phyloP scores from a whole-genome alignment of 2,888 invertebrate genomes.

The Allacma fusca region DNA sequence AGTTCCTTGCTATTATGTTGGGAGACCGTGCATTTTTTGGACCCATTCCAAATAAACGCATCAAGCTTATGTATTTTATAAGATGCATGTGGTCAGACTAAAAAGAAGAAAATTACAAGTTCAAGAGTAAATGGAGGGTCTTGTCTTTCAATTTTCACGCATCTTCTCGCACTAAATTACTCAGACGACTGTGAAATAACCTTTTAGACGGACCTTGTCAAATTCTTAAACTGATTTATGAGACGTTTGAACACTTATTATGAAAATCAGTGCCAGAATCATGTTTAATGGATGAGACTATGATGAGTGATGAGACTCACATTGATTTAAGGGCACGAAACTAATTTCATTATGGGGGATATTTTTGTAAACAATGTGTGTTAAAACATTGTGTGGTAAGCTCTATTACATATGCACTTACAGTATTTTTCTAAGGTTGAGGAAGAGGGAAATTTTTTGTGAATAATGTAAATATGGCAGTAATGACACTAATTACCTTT shows the following conservation, averaged over 20 bases:
- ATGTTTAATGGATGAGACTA: not conserved
- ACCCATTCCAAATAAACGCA: not conserved
- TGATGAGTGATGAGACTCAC: not conserved
- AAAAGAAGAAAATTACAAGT: not conserved
- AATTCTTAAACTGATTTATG: slow-evolving; percentile 6
- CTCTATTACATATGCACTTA: too few species aligned
- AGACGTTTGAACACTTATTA: not conserved
- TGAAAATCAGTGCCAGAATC: not conserved
- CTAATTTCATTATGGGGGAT: too few species aligned
- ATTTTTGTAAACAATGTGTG: too few species aligned
- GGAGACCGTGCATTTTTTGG: not conserved
- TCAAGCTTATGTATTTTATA: too few species aligned
- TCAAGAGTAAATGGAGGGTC: slow-evolving; percentile 12
- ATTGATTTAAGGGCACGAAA: too few species aligned
- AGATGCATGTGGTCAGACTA: not conserved
- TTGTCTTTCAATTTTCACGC: slow-evolving; percentile 17
- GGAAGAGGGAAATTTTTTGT: not conserved
- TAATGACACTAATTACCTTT: not conserved
- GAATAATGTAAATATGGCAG: not conserved
- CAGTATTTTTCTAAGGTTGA: too few species aligned
- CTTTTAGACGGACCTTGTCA: slow-evolving; percentile 18
- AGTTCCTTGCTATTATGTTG: too few species aligned
- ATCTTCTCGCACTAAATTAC: slow-evolving; percentile 19
- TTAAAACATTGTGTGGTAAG: too few species aligned
- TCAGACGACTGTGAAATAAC: not conserved